Percentiles rank a stretch among this genome's conserved stretches.
Evolutionary conservation across 1,140 invertebrate genomes (phyloP).

Genomic region (Apocrypta bakeri): DNA sequence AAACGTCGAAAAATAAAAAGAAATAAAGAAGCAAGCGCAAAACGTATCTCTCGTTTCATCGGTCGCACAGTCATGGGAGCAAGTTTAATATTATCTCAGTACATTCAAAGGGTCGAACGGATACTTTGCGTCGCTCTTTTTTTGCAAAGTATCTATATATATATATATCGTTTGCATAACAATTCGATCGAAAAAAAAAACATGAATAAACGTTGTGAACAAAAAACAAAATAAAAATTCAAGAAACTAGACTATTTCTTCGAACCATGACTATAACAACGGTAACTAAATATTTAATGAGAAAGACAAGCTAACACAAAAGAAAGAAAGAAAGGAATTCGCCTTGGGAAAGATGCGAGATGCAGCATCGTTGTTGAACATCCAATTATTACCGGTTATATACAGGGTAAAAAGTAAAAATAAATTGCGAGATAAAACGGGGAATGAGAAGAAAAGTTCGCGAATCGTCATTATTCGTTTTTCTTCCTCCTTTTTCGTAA

Average conservation of each 20-base stretch:
- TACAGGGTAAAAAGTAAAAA: constrained; percentile 49
- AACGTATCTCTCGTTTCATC: background rate
- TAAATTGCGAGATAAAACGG: background rate
- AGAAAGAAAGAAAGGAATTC: constrained; percentile 22
- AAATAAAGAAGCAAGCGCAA: background rate
- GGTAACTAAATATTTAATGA: background rate
- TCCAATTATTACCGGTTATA: constrained; percentile 45
- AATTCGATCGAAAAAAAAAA: constrained; percentile 32
- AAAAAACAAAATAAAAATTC: constrained; percentile 23
- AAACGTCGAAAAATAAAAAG: background rate
- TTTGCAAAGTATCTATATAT: background rate
- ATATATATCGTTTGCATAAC: background rate
- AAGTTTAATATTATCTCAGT: background rate
- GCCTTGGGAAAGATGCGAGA: constrained; percentile 6
- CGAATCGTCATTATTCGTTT: constrained; percentile 42
- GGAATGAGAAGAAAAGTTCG: background rate
- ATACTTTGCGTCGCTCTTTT: background rate
- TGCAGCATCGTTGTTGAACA: background rate
- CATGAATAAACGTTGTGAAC: constrained; percentile 48
- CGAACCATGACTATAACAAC: background rate
- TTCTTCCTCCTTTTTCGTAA: constrained; percentile 14
- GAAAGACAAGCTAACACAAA: background rate
- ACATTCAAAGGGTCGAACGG: background rate
- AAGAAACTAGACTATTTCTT: no score
- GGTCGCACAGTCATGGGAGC: background rate